These are phyloP conservation scores for Pristionchus japonicus DNA, from an alignment of 2,888 invertebrate species.

Conservation along the genomic window DNA sequence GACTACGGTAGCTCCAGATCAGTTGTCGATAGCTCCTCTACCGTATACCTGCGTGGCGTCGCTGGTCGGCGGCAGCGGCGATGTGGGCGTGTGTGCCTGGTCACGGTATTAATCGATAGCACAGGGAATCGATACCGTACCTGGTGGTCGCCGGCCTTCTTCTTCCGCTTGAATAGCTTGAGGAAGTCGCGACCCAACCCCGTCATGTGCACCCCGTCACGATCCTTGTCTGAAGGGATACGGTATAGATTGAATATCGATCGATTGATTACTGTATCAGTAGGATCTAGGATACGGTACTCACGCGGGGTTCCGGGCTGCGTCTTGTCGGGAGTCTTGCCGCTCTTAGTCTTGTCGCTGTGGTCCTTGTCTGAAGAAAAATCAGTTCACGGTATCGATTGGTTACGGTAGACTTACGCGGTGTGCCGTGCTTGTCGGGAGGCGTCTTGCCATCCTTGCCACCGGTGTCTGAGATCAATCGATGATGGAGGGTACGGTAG, in stretches of 20 bases:
- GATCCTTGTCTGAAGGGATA: neutral
- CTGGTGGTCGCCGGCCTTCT: neutral
- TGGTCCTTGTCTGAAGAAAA: neutral
- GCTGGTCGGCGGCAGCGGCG: neutral
- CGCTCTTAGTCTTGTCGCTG: neutral
- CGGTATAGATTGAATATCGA: neutral
- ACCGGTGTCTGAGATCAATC: neutral
- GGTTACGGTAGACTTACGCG: neutral
- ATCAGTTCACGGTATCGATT: neutral
- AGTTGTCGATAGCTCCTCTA: neutral
- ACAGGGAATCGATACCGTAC: too few species aligned
- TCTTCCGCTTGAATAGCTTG: conserved; percentile 12
- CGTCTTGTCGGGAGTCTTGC: neutral
- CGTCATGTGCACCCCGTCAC: neutral
- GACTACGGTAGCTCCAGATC: too few species aligned
- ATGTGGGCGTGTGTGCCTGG: neutral
- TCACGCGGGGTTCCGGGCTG: neutral
- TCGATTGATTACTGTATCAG: neutral
- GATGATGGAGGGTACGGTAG: neutral
- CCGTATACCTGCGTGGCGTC: neutral
- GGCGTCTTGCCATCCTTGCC: neutral
- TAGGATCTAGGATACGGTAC: neutral
- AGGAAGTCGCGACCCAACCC: neutral
- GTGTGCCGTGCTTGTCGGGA: neutral
- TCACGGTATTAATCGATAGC: neutral